Evolutionary conservation across 2,888 invertebrate genomes (phyloP).

Genomic region (Tyria jacobaeae): DNA sequence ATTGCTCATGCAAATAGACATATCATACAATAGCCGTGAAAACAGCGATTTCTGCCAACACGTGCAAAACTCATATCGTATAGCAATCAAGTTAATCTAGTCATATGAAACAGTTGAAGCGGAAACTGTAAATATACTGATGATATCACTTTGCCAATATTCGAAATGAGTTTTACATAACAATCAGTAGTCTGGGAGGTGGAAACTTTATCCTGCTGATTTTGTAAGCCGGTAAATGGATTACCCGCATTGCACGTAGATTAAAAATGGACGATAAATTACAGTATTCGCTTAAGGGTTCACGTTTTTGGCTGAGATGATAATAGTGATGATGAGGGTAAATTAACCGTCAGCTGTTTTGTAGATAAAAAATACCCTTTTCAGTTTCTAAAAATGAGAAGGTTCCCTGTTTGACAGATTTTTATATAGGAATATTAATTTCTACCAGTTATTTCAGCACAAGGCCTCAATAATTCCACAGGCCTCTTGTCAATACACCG

Average conservation of each 20-base stretch:
- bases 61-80: background rate
- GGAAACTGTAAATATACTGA: conserved; percentile 38
- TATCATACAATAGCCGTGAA: background rate
- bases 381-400: background rate
- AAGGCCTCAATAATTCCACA: no score
- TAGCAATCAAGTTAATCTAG: conserved; percentile 21
- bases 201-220: background rate
- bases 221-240: background rate
- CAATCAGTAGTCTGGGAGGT: conserved; percentile 18
- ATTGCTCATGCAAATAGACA: background rate
- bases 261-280: background rate
- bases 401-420: no score
- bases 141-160: conserved; percentile 28
- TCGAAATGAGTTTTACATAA: conserved; percentile 24
- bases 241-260: background rate
- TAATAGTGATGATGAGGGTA: background rate
- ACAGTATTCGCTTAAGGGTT: background rate
- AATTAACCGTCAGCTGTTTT: background rate
- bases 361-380: background rate
- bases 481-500: no score
- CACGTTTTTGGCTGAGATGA: background rate
- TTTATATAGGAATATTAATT: no score
- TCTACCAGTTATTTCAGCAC: no score
- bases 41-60: background rate
- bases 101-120: conserved; percentile 18